Evolutionary conservation across 2,888 invertebrate species (phyloP).

Genomic region (Acronicta aceris): DNA sequence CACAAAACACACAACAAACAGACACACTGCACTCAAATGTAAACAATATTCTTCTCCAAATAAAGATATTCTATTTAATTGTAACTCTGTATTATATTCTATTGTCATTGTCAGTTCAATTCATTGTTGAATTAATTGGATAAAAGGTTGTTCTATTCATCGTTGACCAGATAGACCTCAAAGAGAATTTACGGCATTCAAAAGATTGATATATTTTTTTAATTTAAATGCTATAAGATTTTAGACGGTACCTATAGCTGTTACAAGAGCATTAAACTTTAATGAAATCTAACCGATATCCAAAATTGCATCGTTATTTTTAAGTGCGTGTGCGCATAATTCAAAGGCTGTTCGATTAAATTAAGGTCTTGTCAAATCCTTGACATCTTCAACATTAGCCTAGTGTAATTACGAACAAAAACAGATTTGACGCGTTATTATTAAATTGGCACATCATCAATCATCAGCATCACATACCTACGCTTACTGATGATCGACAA

Average conservation of each 20-base stretch:
- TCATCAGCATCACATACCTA: slow-evolving; percentile 45
- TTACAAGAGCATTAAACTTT: too few species aligned
- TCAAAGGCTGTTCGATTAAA: slow-evolving; percentile 34
- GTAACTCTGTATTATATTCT: background rate
- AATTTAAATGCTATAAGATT: too few species aligned
- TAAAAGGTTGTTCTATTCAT: too few species aligned
- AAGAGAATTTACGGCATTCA: too few species aligned
- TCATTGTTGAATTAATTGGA: too few species aligned
- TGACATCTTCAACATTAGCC: slow-evolving; percentile 49
- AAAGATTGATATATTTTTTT: too few species aligned
- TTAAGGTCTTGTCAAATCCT: slow-evolving; percentile 65
- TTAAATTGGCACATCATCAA: slow-evolving; percentile 53
- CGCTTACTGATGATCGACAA: slow-evolving; percentile 10
- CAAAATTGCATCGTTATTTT: slow-evolving; percentile 36
- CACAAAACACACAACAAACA: slow-evolving; percentile 37
- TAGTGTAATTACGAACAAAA: slow-evolving; percentile 62
- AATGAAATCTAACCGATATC: too few species aligned
- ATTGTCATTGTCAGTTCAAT: background rate
- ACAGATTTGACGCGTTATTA: slow-evolving; percentile 52
- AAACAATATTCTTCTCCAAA: slow-evolving; percentile 17
- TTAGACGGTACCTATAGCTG: too few species aligned
- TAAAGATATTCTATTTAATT: background rate
- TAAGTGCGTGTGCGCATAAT: slow-evolving; percentile 23
- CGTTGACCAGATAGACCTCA: too few species aligned
- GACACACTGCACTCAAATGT: slow-evolving; percentile 18